phyloP scores from a whole-genome alignment of 2,888 invertebrate species.

The Andrena camellia region DNA sequence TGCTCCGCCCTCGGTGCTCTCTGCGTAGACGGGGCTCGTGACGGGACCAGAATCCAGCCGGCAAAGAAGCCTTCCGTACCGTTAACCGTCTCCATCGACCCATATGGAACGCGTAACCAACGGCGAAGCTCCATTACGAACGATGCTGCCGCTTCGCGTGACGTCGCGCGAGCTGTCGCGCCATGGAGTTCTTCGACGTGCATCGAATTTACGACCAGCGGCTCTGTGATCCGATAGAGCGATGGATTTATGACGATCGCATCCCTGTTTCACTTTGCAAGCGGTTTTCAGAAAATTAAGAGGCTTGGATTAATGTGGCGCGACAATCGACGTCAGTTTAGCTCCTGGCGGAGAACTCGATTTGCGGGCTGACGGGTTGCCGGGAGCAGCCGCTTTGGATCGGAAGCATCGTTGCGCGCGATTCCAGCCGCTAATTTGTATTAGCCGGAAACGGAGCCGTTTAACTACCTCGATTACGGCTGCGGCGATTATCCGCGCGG shows the following conservation, averaged over 20 bases:
- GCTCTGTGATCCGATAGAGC: too few species aligned
- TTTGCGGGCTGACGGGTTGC: neutral
- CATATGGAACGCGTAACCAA: neutral
- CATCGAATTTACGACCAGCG: neutral
- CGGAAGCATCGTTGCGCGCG: conserved; percentile 7
- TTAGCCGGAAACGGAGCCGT: conserved; percentile 31
- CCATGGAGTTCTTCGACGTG: neutral
- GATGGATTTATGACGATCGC: too few species aligned
- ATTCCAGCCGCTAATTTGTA: conserved; percentile 16
- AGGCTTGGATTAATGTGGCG: neutral
- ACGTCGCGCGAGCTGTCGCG: too few species aligned
- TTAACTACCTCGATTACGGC: conserved; percentile 26
- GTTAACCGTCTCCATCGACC: conserved; percentile 6
- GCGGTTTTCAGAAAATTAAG: neutral
- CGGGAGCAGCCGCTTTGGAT: neutral
- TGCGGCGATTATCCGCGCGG: conserved; percentile 16
- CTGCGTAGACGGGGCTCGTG: conserved; percentile 45
- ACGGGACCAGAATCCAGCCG: conserved; percentile 33
- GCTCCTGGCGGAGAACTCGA: neutral
- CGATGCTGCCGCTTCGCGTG: neutral
- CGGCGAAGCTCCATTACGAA: neutral
- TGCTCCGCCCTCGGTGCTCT: conserved; percentile 58
- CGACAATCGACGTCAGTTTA: neutral
- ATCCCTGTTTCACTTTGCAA: too few species aligned
- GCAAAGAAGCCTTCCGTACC: conserved; percentile 36